A percentile compares a stretch with the other conserved stretches of the same genome.
Evolutionary conservation across 2,113 vertebrate species (phyloP).

Genomic region (Colossoma macropomum): DNA sequence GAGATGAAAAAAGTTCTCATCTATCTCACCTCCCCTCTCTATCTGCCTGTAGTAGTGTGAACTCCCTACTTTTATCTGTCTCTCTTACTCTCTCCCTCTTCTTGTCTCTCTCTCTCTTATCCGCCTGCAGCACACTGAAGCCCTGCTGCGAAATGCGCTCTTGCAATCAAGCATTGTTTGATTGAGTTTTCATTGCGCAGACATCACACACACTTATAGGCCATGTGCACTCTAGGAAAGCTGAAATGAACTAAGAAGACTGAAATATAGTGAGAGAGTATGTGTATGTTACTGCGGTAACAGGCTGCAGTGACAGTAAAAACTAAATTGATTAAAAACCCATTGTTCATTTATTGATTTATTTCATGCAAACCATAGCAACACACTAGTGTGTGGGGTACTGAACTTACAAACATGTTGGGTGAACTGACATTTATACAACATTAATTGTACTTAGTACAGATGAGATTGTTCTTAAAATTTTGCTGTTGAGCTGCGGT

Average conservation of each 20-base stretch:
- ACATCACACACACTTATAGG: conserved; percentile 8
- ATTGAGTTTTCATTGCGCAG: conserved; percentile 50
- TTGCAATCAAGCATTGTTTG: conserved; percentile 55
- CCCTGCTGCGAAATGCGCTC: conserved; percentile 50
- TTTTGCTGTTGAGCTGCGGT: no score
- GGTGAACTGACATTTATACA: no score
- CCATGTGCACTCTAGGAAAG: conserved; percentile 20
- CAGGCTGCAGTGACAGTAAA: no score
- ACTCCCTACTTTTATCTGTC: conserved; percentile 56
- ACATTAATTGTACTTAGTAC: no score
- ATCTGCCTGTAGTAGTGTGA: background rate
- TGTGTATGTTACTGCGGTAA: background rate
- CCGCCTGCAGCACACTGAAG: conserved; percentile 41
- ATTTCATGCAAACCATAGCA: no score
- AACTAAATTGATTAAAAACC: no score
- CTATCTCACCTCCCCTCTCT: background rate
- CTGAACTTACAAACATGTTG: no score
- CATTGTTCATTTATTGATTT: no score
- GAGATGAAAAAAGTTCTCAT: conserved; percentile 17
- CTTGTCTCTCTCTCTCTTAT: conserved; percentile 20
- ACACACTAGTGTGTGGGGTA: no score
- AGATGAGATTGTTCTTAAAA: no score
- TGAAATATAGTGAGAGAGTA: background rate
- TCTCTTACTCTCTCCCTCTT: conserved; percentile 24
- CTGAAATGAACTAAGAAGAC: background rate